Evolutionary conservation across 2,113 vertebrate genomes (phyloP).

Genomic region (Malurus alboscapulatus): DNA sequence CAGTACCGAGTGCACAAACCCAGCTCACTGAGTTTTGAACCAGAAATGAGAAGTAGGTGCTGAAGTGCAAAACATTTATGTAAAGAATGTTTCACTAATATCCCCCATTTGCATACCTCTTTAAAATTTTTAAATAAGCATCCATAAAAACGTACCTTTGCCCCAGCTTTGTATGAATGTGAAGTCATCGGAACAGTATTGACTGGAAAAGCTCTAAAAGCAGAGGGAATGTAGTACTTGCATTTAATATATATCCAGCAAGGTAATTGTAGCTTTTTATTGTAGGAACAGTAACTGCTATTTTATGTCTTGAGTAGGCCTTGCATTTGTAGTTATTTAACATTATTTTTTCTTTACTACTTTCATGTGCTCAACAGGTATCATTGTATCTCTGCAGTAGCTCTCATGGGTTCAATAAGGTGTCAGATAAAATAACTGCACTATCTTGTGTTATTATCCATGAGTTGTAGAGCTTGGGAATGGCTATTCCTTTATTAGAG

Average conservation of each 20-base stretch:
- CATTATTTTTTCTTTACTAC: not conserved
- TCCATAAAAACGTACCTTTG: not conserved
- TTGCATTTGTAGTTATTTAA: not conserved
- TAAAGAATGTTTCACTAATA: not conserved
- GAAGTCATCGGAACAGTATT: not conserved
- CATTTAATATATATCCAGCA: not conserved
- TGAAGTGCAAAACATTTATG: not conserved
- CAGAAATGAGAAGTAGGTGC: slow-evolving; percentile 92
- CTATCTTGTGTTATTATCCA: not conserved
- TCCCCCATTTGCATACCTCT: not conserved
- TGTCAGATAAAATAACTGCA: not conserved
- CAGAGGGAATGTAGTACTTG: not conserved
- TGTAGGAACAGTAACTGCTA: not conserved
- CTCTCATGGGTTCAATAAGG: not conserved
- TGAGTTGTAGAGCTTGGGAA: not conserved
- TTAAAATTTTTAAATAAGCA: not conserved
- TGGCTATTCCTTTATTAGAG: not conserved
- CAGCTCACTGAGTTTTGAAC: slow-evolving; percentile 92
- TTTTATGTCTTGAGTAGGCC: not conserved
- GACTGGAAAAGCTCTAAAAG: not conserved
- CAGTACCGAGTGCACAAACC: slow-evolving; percentile 96
- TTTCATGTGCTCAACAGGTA: not conserved
- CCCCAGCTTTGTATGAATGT: not conserved
- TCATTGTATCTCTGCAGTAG: not conserved
- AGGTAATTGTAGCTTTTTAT: not conserved